Evolutionary conservation across 2,888 invertebrate genomes (phyloP), one percentile per base, ranked within the genome.

Genomic region (Nemoura dubitans): DNA sequence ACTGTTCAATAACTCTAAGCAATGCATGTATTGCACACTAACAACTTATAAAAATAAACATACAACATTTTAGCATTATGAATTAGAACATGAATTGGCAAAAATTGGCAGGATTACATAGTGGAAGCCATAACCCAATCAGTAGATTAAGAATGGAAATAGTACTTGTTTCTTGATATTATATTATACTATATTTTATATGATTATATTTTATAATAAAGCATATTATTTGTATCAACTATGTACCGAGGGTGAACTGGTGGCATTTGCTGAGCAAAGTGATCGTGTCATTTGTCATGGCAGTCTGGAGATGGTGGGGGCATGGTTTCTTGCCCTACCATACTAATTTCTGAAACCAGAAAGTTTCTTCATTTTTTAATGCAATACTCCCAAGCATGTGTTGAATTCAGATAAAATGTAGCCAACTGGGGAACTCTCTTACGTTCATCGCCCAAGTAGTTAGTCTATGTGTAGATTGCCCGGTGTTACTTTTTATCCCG

Each of bases 41-140:
- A 6, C 30, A 81, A 86, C 21, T 78, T 59, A 86, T 59, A 81
- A 77, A 78, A 81, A 26, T 21, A 28, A 36, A 86, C 28, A 43
- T 78, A 81, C 77, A 27, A 81, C 80, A 81, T 81, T 78, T 42
- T 81, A 43, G 42, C 78, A 42, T 43, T 81, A 16, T 29, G 78
- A 26, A 7, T 36, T 27, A 25, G n/a, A 0, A 86, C 36, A 25
- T 43, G 5, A 78, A 78, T n/a, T 26, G 26, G 77, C 77, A 80
- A 25, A 21, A n/a, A 29, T 28, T 6, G 28, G 59, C 36, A 36
- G 25, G 36, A 25, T 84, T 84, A 84, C 84, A 76, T 84, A 16
- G 82, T 82, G 10, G 36, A 36, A 36, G 36, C 36, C 36, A 36
- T 36, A 6, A 36, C 36, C 59, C 14, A 59, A 59, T 59, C 10